phyloP scores from a whole-genome alignment of 1,140 invertebrate genomes.

The Nautilus pompilius region DNA sequence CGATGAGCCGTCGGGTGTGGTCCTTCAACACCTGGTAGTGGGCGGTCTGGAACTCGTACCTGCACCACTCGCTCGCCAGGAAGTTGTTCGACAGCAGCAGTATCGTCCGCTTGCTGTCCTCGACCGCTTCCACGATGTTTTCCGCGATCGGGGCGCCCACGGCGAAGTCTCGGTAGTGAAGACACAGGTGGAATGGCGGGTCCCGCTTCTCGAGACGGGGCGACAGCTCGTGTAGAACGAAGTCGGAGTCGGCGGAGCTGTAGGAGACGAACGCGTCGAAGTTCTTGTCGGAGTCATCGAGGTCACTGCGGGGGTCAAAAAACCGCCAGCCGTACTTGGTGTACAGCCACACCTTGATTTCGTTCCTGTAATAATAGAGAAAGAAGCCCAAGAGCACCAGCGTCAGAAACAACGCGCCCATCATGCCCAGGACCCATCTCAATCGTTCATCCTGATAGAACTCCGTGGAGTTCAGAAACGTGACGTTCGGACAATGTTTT shows the following conservation, averaged over 20 bases:
- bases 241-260: conserved; percentile 33
- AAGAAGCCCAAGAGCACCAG: conserved; percentile 9
- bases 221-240: conserved; percentile 29
- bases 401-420: conserved; percentile 9
- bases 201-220: conserved; percentile 29
- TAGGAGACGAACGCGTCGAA: conserved; percentile 42
- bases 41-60: conserved; percentile 35
- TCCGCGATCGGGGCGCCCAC: conserved; percentile 32
- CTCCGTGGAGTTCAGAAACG: conserved; percentile 5
- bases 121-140: conserved; percentile 25
- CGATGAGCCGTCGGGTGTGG: conserved; percentile 18
- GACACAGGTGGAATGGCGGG: conserved; percentile 32
- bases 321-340: conserved; percentile 24
- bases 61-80: conserved; percentile 31
- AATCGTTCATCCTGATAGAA: neutral
- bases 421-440: conserved; percentile 9
- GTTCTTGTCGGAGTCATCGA: conserved; percentile 15
- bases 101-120: conserved; percentile 31
- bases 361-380: conserved; percentile 17
- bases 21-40: conserved; percentile 24
- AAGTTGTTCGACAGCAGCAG: conserved; percentile 29
- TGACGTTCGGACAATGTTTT: conserved; percentile 12
- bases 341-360: conserved; percentile 31
- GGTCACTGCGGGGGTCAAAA: conserved; percentile 10
- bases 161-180: conserved; percentile 34